Percentiles rank a stretch among this genome's conserved stretches.
phyloP scores from a whole-genome alignment of 2,888 invertebrate genomes.

The Shargacucullia verbasci region DNA sequence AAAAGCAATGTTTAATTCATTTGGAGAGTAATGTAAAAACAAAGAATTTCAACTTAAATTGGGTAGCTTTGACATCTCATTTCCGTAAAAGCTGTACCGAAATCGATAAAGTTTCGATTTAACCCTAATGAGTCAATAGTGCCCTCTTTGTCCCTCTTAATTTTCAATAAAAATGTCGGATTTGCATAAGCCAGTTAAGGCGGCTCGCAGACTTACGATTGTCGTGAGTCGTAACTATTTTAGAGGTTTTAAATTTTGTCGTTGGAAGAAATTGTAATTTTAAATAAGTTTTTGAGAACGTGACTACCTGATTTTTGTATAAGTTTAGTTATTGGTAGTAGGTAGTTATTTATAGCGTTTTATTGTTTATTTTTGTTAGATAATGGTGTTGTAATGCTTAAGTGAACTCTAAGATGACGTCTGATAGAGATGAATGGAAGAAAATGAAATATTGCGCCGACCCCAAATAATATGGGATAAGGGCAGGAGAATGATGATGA shows the following conservation, averaged over 20 bases:
- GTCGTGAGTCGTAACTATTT: slow-evolving; percentile 36
- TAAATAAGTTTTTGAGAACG: slow-evolving; percentile 27
- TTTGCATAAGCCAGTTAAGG: slow-evolving; percentile 64
- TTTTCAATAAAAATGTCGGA: slow-evolving; percentile 65
- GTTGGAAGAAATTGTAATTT: slow-evolving; percentile 22
- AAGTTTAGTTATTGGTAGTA: slow-evolving; percentile 23
- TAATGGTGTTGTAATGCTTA: slow-evolving; percentile 22
- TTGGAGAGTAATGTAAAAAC: slow-evolving; percentile 33
- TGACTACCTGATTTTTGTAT: slow-evolving; percentile 18
- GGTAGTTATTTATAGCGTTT: no score
- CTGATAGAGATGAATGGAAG: no score
- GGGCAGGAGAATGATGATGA: no score
- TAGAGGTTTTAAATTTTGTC: slow-evolving; percentile 29
- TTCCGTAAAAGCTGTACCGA: slow-evolving; percentile 55
- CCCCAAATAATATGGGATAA: no score
- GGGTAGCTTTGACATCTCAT: slow-evolving; percentile 59
- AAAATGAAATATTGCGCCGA: no score
- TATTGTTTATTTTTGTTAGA: slow-evolving; percentile 15
- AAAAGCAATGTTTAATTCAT: slow-evolving; percentile 61
- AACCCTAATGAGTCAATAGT: slow-evolving; percentile 64
- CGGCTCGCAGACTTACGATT: slow-evolving; percentile 41
- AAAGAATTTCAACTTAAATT: slow-evolving; percentile 36
- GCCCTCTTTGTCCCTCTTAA: slow-evolving; percentile 56
- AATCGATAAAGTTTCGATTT: slow-evolving; percentile 65
- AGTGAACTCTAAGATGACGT: no score